Percentiles rank a stretch among this genome's conserved stretches.
Conservation (phyloP, 2,888 invertebrate species). For the Cerastis rubricosa region DNA sequence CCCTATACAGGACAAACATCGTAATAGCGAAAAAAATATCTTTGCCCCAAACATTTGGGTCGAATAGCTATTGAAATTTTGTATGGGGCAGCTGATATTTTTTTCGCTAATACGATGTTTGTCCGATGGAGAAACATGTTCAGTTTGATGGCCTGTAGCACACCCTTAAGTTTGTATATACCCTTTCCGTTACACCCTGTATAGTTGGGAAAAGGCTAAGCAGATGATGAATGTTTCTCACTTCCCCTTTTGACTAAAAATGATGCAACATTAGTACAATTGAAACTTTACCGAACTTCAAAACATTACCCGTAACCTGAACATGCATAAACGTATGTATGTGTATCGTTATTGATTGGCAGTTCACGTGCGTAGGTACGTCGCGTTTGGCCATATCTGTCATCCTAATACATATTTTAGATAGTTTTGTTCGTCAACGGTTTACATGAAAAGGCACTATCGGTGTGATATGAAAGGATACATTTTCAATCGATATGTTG, state of each 20-base stretch:
- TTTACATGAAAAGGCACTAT: slow-evolving; percentile 48
- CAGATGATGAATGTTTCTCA: background rate
- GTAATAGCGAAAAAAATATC: no score
- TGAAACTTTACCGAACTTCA: background rate
- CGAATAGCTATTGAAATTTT: no score
- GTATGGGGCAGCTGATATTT: no score
- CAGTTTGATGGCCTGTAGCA: no score
- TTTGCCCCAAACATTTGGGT: no score
- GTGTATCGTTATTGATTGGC: slow-evolving; percentile 52
- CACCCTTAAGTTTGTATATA: no score
- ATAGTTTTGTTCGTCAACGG: slow-evolving; percentile 23
- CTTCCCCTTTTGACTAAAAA: background rate
- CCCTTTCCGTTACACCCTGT: no score
- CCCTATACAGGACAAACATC: no score
- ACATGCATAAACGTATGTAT: background rate
- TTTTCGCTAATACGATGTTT: no score
- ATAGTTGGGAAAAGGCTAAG: background rate
- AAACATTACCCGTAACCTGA: background rate
- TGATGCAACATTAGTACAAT: background rate
- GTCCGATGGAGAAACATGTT: no score
- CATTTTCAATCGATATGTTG: background rate
- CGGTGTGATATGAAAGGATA: slow-evolving; percentile 6
- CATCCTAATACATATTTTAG: slow-evolving; percentile 51
- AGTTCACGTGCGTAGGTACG: slow-evolving; percentile 49
- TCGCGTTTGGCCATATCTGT: slow-evolving; percentile 19